These are phyloP conservation scores for Antheraea pernyi DNA, from an alignment of 1,140 invertebrate species.

Conservation along the genomic window DNA sequence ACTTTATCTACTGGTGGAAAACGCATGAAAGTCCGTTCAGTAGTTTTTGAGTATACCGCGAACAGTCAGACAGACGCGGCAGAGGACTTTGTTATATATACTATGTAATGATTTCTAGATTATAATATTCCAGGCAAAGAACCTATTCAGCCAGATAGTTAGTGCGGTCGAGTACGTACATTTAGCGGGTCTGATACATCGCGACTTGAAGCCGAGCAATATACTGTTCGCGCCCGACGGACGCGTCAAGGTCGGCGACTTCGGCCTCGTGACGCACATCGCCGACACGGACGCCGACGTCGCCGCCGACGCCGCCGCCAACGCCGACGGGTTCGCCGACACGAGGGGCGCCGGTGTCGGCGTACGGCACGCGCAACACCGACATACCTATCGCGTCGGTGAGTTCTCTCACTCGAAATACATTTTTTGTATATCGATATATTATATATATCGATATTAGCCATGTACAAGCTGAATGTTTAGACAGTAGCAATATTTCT, in stretches of 20 bases:
- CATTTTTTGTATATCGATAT: too few relatives aligned
- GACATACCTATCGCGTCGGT: constrained; percentile 81
- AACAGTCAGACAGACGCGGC: too few relatives aligned
- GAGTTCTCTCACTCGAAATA: constrained; percentile 29
- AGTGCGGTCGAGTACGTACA: constrained; percentile 97
- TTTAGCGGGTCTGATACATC: constrained; percentile 93
- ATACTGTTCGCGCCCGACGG: constrained; percentile 96
- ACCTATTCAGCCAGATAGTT: constrained; percentile 95
- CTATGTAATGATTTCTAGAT: too few relatives aligned
- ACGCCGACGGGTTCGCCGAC: constrained; percentile 68
- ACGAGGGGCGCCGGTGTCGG: constrained; percentile 29
- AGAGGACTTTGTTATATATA: too few relatives aligned
- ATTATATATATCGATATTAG: too few relatives aligned
- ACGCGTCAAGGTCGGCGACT: constrained; percentile 97
- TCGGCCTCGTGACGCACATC: constrained; percentile 95
- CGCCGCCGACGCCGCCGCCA: constrained; percentile 52
- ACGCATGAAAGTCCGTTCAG: too few relatives aligned
- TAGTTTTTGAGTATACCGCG: too few relatives aligned
- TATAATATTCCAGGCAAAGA: constrained; percentile 77
- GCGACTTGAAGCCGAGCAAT: constrained; percentile 98
- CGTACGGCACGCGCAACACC: constrained; percentile 37
- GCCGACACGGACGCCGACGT: constrained; percentile 81
- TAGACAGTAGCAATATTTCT: too few relatives aligned
- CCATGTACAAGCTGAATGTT: too few relatives aligned
- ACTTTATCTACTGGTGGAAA: too few relatives aligned